Percentiles rank a stretch among this genome's conserved stretches.
Evolutionary conservation across 1,140 invertebrate genomes (phyloP).

Genomic region (Temnothorax longispinosus): DNA sequence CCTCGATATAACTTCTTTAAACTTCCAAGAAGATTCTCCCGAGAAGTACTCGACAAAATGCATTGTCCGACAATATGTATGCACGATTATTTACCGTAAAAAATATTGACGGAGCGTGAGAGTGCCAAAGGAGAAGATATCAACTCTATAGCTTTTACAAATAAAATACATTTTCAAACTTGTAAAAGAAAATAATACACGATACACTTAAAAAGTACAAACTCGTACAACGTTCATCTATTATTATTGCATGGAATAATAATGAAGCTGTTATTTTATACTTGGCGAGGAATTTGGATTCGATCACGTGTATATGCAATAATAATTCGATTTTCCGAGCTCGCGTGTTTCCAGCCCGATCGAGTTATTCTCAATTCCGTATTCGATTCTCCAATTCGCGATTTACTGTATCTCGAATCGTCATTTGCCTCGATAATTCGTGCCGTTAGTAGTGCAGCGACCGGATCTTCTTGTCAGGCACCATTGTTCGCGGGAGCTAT

Average conservation of each 20-base stretch:
- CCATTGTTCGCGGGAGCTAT: constrained; percentile 41
- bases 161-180: not conserved
- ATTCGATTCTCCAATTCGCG: constrained; percentile 15
- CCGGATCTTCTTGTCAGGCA: constrained; percentile 46
- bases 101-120: too few relatives aligned
- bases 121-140: too few relatives aligned
- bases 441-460: not conserved
- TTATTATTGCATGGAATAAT: not conserved
- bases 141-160: not conserved
- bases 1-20: constrained; percentile 26
- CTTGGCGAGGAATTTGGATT: not conserved
- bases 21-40: not conserved
- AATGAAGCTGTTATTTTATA: not conserved
- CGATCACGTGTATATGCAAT: not conserved
- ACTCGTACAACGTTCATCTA: not conserved
- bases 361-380: not conserved
- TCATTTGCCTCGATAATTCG: constrained; percentile 28
- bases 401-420: constrained; percentile 41
- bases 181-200: not conserved
- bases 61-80: not conserved
- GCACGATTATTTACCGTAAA: constrained; percentile 11
- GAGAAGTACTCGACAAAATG: constrained; percentile 16
- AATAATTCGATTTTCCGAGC: not conserved
- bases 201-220: not conserved
- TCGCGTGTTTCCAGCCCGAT: not conserved